Evolutionary conservation across 1,140 invertebrate species (phyloP), one percentile per base, ranked within the genome.

Genomic region (Penaeus vannamei): DNA sequence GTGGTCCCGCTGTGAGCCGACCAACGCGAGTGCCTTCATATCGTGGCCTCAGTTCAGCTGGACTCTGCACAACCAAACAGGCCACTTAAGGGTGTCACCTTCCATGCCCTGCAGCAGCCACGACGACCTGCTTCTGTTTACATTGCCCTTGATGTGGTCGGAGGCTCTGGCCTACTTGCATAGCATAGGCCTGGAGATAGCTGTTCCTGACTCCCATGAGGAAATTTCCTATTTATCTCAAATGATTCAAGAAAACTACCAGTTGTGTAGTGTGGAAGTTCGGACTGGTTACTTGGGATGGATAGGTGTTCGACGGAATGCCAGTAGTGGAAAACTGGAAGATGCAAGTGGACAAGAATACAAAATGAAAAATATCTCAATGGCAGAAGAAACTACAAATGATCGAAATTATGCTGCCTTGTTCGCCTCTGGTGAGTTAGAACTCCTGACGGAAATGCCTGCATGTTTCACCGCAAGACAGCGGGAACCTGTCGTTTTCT

Each of bases 31-130:
- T 14, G 60, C 85, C 23, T 32, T 87, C 59, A 36, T 87, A 17
- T n/a, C 32, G 2, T 87, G 85, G 85, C 60, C 32, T 42, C 62
- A 64, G 23, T 23, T 66, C 53, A 66, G 19, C 32, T 81, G 76
- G 77, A 87, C 59, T 23, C 19, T 53, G 29, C 85, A 87, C 42
- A 87, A 87, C 77, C 5, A 66, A 19, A 69, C 85, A 20, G 85
- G 85, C 3, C 8, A 64, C 5, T 20, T 87, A 32, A 61, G 22
- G 0, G 12, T 23, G 20, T 42, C 46, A 29, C 3, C 23, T 5
- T 29, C 79, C 0, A 46, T 61, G 20, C 85, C 85, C 14, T 87
- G 85, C 22, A 36, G 14, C 8, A 22, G 23, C 36, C 17, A 61
- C 2, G 46, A 81, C 23, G 81, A 42, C 19, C 59, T 77, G 29